Base-by-base conservation (phyloP, 2,797 vertebrate genomes). In the Vireo griseus region DNA sequence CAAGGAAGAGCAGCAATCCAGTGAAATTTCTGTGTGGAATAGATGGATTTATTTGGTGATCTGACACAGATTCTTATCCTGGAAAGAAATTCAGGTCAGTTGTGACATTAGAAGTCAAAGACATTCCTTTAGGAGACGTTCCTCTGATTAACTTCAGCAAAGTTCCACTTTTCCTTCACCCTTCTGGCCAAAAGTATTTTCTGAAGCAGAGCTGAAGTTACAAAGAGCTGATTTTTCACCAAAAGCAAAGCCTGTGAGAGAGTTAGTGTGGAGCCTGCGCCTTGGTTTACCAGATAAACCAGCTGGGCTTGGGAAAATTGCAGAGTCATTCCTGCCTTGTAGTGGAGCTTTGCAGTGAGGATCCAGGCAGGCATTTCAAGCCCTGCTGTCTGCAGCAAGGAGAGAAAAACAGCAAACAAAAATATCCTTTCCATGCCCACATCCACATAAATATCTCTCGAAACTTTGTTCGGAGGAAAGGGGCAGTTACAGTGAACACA, bases 391-490 rank as follows among this genome's bases (percentile, higher is more conserved):
- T 40, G 81, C 67, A 3, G 44, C 57, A 76, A 79, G 13, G 16
- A 5, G 11, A 47, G 51, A 7, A 74, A 74, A 92, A n/a, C 21
- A 66, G 6, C 31, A n/a, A 63, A 14, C 20, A 24, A 13, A 68
- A 65, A 13, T 25, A 18, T 25, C 57, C 39, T 57, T 61, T 35
- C 33, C 35, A 2, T 21, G 9, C 28, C 12, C 5, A 16, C n/a
- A 12, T 0, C 0, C 13, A 74, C 13, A 12, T 6, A 20, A 45
- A 26, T 21, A 10, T 1, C 29, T 3, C 4, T 0, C 8, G 6
- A 19, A 35, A 22, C 13, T 50, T 31, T 4, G 5, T 28, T 40
- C 29, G 37, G 50, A 76, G 40, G 71, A 8, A 31, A 29, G 31
- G 37, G 21, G 4, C 37, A 10, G 11, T 12, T 35, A 0, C 7